Evolutionary conservation across 2,888 invertebrate species (phyloP).

Genomic region (Chironomus riparius): DNA sequence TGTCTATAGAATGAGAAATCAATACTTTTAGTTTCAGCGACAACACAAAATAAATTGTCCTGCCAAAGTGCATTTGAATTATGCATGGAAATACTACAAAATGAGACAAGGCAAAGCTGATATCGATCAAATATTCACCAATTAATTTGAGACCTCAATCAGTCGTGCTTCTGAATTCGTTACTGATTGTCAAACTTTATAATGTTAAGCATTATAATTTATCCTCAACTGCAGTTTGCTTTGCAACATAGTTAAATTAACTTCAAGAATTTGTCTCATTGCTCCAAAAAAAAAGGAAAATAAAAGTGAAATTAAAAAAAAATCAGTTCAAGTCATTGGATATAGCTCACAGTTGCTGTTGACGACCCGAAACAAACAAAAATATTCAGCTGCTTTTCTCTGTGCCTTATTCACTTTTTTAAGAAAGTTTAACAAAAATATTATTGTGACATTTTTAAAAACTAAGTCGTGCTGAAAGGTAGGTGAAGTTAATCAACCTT

Average conservation of each 20-base stretch:
- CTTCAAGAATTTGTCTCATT: too few relatives aligned
- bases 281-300: not conserved
- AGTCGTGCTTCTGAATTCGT: not conserved
- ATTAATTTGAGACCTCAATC: not conserved
- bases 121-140: slow-evolving; percentile 19
- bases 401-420: not conserved
- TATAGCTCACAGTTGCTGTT: not conserved
- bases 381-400: not conserved
- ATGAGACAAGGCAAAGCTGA: not conserved
- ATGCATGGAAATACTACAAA: slow-evolving; percentile 4
- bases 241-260: not conserved
- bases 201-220: not conserved
- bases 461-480: not conserved
- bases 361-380: slow-evolving; percentile 19
- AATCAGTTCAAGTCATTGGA: not conserved
- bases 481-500: not conserved
- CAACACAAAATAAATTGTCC: not conserved
- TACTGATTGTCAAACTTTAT: too few relatives aligned
- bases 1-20: too few relatives aligned
- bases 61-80: slow-evolving; percentile 1
- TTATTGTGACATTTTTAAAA: slow-evolving; percentile 11
- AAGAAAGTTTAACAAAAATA: not conserved
- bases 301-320: not conserved
- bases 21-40: too few relatives aligned
- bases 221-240: too few relatives aligned